Percentiles rank a stretch among this genome's conserved stretches.
These are phyloP conservation scores for Antheraea mylitta DNA, from an alignment of 1,140 invertebrate species.

Conservation along the genomic window DNA sequence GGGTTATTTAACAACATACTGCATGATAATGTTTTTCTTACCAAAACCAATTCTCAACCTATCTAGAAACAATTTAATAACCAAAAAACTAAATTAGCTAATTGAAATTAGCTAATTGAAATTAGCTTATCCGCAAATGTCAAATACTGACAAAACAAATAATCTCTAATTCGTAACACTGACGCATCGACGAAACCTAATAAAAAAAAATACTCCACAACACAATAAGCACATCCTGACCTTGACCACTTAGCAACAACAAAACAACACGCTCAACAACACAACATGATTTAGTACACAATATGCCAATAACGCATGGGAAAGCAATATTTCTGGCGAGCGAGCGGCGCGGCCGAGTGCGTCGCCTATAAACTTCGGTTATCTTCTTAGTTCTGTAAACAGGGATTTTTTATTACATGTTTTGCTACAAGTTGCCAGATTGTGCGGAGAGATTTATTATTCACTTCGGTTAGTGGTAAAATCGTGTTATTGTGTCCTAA, in stretches of 20 bases:
- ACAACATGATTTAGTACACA: conserved; percentile 6
- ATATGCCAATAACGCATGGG: conserved; percentile 7
- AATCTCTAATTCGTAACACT: background rate
- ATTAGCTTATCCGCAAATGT: background rate
- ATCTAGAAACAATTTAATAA: no score
- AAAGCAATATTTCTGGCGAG: conserved; percentile 4
- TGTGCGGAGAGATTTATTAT: background rate
- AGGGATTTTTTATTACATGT: conserved; percentile 10
- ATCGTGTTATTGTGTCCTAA: conserved; percentile 3
- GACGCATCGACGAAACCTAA: background rate
- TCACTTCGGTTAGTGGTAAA: conserved; percentile 2
- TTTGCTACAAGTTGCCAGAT: conserved; percentile 7
- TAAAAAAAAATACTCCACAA: background rate
- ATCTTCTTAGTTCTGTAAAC: conserved; percentile 7
- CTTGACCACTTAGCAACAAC: background rate
- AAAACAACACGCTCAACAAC: background rate
- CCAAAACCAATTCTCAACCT: no score
- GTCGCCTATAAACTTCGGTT: conserved; percentile 2
- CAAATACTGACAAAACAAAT: background rate
- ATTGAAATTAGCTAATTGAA: background rate
- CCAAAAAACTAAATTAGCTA: background rate
- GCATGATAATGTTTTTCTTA: no score
- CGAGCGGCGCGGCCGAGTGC: background rate
- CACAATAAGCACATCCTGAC: background rate
- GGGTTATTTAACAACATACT: no score